Evolutionary conservation across 2,113 vertebrate species (phyloP).

Genomic region (Calidris pugnax): DNA sequence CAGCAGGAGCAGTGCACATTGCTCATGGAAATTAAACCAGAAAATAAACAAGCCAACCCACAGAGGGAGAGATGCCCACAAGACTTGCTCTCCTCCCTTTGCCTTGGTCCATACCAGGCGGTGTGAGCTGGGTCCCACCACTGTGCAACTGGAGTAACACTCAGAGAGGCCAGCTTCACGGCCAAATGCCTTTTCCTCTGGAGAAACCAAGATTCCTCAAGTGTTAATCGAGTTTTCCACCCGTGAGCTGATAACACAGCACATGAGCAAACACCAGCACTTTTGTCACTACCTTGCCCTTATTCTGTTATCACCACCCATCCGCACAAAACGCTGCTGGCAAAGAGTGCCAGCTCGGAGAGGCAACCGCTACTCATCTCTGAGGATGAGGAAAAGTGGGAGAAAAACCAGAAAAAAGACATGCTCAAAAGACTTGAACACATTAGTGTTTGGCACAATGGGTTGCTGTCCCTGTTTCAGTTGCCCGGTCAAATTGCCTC

Average conservation of each 20-base stretch:
- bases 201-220: background rate
- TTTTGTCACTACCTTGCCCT: background rate
- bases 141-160: background rate
- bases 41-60: background rate
- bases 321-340: background rate
- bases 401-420: background rate
- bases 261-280: background rate
- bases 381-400: background rate
- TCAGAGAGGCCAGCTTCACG: background rate
- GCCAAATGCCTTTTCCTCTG: background rate
- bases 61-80: background rate
- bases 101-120: background rate
- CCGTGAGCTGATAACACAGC: background rate
- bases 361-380: background rate
- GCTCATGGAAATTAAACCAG: background rate
- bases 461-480: background rate
- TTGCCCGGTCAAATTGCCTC: background rate
- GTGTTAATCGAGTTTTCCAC: background rate
- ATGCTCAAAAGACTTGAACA: constrained; percentile 58
- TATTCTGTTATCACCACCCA: background rate
- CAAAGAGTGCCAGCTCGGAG: background rate
- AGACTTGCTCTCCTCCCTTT: background rate
- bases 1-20: background rate
- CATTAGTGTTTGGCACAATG: background rate
- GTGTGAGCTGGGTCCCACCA: background rate